Conservation (phyloP, 2,113 vertebrate species). For the Bolborhynchus lineola region DNA sequence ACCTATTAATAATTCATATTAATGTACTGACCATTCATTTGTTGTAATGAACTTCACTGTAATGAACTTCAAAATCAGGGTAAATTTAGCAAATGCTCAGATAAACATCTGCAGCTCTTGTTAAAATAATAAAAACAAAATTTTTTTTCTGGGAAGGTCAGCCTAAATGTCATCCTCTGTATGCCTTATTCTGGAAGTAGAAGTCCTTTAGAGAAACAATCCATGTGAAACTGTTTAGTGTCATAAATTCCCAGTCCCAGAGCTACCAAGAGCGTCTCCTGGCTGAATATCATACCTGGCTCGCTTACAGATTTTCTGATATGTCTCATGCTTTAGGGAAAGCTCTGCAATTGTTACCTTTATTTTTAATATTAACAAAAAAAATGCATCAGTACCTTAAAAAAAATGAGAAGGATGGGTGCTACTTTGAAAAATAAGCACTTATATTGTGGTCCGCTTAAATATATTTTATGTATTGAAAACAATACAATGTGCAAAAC, state of each 20-base stretch:
- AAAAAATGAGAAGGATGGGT: rapidly evolving
- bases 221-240: not conserved
- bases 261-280: not conserved
- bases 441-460: not conserved
- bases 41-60: not conserved
- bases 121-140: constrained; percentile 37
- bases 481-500: not conserved
- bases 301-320: not conserved
- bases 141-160: constrained; percentile 17
- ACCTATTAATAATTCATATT: not conserved
- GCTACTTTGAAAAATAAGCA: not conserved
- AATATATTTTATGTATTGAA: not conserved
- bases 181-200: not conserved
- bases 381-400: not conserved
- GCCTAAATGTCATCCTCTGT: not conserved
- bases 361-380: not conserved
- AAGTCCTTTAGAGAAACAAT: not conserved
- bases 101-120: constrained; percentile 7
- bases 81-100: constrained; percentile 3
- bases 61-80: not conserved
- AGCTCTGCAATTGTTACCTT: not conserved
- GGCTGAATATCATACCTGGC: not conserved
- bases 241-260: not conserved
- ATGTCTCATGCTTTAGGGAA: not conserved
- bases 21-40: not conserved